A percentile compares a stretch with the other conserved stretches of the same genome.
Conservation (phyloP, 2,888 invertebrate genomes). For the Liodrosophila aerea region DNA sequence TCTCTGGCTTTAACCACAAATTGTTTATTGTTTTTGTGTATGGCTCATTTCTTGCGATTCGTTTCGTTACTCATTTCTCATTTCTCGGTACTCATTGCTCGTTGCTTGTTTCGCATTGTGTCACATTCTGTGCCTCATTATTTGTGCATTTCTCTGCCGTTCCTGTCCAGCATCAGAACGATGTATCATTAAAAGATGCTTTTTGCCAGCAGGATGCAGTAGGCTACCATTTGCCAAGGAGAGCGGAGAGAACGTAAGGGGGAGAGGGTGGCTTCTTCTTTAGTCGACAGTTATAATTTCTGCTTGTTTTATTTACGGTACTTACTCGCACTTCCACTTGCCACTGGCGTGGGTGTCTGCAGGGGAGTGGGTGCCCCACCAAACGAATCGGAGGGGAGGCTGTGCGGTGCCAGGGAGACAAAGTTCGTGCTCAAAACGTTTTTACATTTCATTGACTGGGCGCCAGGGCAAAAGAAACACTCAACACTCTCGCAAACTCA, state of each 20-base stretch:
- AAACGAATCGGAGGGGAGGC: neutral
- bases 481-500: conserved; percentile 26
- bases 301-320: conserved; percentile 69
- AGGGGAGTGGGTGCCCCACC: conserved; percentile 1
- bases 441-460: conserved; percentile 72
- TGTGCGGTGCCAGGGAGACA: conserved; percentile 37
- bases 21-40: conserved; percentile 32
- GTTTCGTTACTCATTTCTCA: conserved; percentile 12
- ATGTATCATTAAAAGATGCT: conserved; percentile 66
- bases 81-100: too few relatives aligned
- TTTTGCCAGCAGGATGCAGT: conserved; percentile 25
- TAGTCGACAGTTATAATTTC: conserved; percentile 57
- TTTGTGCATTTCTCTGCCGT: conserved; percentile 37
- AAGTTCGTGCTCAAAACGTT: conserved; percentile 76
- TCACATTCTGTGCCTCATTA: conserved; percentile 62
- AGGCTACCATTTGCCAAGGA: neutral
- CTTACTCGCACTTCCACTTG: conserved; percentile 59
- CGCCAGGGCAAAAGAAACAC: conserved; percentile 45
- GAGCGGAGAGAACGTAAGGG: neutral
- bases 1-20: conserved; percentile 3
- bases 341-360: neutral
- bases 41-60: conserved; percentile 38
- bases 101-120: conserved; percentile 20
- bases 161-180: conserved; percentile 23
- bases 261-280: conserved; percentile 11